A percentile compares a stretch with the other conserved stretches of the same genome.
Conservation (phyloP, 2,888 invertebrate species). For the Hypselothyrea guttata region DNA sequence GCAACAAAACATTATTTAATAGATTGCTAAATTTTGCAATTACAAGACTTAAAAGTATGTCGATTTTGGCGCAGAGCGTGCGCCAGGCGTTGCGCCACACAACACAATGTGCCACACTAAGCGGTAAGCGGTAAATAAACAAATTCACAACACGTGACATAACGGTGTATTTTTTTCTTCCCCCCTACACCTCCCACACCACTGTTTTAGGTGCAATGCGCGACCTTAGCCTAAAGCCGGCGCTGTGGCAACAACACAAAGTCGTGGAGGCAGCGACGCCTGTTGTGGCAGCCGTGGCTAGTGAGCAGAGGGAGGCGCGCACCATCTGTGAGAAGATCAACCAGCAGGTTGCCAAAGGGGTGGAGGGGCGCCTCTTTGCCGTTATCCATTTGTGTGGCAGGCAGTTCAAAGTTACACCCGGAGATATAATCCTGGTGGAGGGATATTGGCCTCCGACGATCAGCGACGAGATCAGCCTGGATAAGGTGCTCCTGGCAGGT, state of each 20-base stretch:
- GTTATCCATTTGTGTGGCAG: slow-evolving; percentile 91
- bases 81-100: slow-evolving; percentile 60
- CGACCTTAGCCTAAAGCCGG: slow-evolving; percentile 63
- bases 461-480: slow-evolving; percentile 90
- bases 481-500: slow-evolving; percentile 92
- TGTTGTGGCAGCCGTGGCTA: slow-evolving; percentile 38
- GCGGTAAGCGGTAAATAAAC: slow-evolving; percentile 43
- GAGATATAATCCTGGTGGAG: slow-evolving; percentile 92
- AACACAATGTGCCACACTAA: slow-evolving; percentile 36
- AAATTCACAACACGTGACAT: slow-evolving; percentile 44
- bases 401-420: slow-evolving; percentile 92
- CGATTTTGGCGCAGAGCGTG: slow-evolving; percentile 62
- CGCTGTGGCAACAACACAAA: slow-evolving; percentile 58
- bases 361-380: slow-evolving; percentile 85
- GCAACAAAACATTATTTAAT: background rate
- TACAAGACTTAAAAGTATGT: slow-evolving; percentile 44
- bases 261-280: slow-evolving; percentile 19
- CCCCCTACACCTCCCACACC: background rate
- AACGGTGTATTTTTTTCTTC: slow-evolving; percentile 28
- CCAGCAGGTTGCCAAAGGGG: slow-evolving; percentile 59
- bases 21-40: background rate
- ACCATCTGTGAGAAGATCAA: slow-evolving; percentile 75
- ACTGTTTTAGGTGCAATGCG: slow-evolving; percentile 64
- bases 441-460: slow-evolving; percentile 92
- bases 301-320: slow-evolving; percentile 61